These are phyloP conservation scores for Cybosia mesomella DNA, from an alignment of 2,888 invertebrate species.

Conservation along the genomic window DNA sequence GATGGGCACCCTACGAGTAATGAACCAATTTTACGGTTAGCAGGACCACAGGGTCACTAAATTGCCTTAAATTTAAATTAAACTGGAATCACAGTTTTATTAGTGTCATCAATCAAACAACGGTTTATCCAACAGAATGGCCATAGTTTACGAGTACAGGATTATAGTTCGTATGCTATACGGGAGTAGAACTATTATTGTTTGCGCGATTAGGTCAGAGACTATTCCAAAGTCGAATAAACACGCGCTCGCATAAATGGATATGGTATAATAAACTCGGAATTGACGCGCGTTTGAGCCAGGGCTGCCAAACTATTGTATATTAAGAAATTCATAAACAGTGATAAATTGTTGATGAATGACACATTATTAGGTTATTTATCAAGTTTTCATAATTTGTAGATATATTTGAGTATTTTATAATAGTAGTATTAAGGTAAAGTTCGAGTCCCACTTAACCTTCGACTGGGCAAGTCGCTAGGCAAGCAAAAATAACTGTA, in stretches of 20 bases:
- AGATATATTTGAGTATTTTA: not conserved
- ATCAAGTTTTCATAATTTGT: not conserved
- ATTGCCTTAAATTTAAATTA: conserved; percentile 87
- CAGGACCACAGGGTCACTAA: conserved; percentile 76
- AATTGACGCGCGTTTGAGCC: conserved; percentile 74
- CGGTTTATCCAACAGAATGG: conserved; percentile 70
- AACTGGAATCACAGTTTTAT: conserved; percentile 86
- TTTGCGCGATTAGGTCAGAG: conserved; percentile 58
- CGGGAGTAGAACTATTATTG: conserved; percentile 59
- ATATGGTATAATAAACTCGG: conserved; percentile 79
- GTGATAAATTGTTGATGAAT: conserved; percentile 6
- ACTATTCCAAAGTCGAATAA: conserved; percentile 83
- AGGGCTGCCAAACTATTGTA: conserved; percentile 57
- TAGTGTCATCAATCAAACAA: conserved; percentile 86
- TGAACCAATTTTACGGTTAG: conserved; percentile 82
- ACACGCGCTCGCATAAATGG: conserved; percentile 82
- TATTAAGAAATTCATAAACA: conserved; percentile 10
- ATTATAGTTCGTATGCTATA: conserved; percentile 67
- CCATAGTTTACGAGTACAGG: conserved; percentile 51
- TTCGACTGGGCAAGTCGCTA: too few species aligned
- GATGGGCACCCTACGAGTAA: conserved; percentile 71
- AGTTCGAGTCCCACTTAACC: too few species aligned
- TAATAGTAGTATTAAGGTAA: too few species aligned
- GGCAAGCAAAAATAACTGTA: too few species aligned
- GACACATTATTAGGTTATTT: not conserved